phyloP scores from a whole-genome alignment of 2,888 invertebrate species.

The Thera britannica region DNA sequence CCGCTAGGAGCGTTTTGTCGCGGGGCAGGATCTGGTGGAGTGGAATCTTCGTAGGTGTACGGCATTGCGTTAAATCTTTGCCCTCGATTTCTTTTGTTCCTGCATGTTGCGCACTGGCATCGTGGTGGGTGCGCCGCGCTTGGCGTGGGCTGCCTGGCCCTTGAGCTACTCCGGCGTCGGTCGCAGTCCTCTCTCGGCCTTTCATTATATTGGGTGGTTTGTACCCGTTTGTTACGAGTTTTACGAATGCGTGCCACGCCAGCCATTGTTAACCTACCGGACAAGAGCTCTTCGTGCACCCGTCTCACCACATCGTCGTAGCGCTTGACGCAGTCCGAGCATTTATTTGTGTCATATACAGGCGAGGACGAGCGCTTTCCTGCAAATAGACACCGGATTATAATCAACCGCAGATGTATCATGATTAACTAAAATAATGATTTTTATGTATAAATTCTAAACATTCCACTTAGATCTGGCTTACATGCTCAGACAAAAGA shows the following conservation, averaged over 20 bases:
- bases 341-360: neutral
- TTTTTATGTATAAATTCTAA: too few species aligned
- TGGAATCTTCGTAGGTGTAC: neutral
- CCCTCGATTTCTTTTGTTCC: neutral
- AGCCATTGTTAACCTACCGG: conserved; percentile 1
- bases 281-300: conserved; percentile 8
- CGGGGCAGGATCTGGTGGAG: neutral
- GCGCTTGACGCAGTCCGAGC: neutral
- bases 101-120: neutral
- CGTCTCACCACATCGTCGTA: conserved; percentile 3
- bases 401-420: neutral
- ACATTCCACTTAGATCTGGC: too few species aligned
- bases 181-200: neutral
- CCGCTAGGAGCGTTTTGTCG: neutral
- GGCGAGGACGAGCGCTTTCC: neutral
- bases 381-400: neutral
- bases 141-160: neutral
- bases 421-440: too few species aligned
- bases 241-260: conserved; percentile 5
- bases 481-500: too few species aligned
- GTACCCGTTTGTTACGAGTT: neutral
- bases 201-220: neutral
- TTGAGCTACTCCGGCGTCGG: neutral
- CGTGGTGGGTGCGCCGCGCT: neutral
- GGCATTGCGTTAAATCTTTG: neutral